A percentile compares a stretch with the other conserved stretches of the same genome.
phyloP scores from a whole-genome alignment of 1,140 invertebrate species.

The Aradophagus sp. region DNA sequence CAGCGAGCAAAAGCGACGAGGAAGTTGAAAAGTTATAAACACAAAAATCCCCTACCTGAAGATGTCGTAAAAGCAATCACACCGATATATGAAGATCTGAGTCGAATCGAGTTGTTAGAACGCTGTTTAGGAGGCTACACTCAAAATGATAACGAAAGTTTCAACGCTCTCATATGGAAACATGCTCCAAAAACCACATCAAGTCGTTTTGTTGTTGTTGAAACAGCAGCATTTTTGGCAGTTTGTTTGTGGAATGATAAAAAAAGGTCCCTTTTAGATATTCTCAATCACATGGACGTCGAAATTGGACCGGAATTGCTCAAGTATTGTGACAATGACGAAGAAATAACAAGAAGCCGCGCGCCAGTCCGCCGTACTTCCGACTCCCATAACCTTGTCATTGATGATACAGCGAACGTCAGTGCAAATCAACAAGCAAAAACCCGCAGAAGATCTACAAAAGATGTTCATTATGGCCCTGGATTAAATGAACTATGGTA shows the following conservation, averaged over 20 bases:
- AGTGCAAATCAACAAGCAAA: no score
- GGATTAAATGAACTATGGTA: not conserved
- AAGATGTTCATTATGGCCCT: not conserved
- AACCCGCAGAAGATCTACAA: no score
- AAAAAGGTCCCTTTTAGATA: not conserved
- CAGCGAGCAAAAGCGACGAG: constrained; percentile 7
- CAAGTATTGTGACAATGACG: not conserved
- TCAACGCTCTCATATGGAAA: not conserved
- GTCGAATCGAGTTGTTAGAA: no score
- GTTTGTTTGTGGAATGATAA: not conserved
- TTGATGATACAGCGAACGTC: no score
- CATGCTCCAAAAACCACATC: not conserved
- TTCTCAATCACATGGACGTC: not conserved
- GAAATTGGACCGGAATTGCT: not conserved
- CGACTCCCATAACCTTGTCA: no score
- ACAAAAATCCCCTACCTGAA: constrained; percentile 11
- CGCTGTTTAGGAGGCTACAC: not conserved
- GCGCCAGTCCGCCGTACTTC: no score
- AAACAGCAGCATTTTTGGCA: not conserved
- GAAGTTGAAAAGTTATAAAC: constrained; percentile 10
- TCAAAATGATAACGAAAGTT: not conserved
- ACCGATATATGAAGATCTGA: constrained; percentile 21
- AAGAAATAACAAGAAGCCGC: no score
- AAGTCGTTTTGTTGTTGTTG: not conserved
- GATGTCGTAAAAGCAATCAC: constrained; percentile 22